Conservation (phyloP, 2,888 invertebrate genomes). For the Cotesia congregata region DNA sequence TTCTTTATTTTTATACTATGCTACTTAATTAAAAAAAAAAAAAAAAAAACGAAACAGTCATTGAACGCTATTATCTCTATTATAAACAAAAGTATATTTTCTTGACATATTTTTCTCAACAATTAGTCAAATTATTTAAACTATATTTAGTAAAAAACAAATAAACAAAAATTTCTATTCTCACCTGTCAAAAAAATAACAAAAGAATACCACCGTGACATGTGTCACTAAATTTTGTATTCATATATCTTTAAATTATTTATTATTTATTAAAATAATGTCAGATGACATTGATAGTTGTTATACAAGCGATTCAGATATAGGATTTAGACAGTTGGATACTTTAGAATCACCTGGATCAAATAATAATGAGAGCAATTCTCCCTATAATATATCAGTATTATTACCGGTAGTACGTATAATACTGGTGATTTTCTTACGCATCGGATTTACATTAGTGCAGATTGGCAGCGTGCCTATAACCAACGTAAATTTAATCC, state of each 20-base stretch:
- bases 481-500: constrained; percentile 64
- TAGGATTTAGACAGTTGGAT: constrained; percentile 18
- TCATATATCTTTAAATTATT: not conserved
- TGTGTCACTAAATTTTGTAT: not conserved
- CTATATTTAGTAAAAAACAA: not conserved
- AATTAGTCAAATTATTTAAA: not conserved
- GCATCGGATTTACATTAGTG: constrained; percentile 62
- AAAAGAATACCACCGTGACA: not conserved
- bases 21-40: too few species aligned
- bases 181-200: not conserved
- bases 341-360: not conserved
- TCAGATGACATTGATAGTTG: constrained; percentile 18
- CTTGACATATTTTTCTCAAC: not conserved
- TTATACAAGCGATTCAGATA: constrained; percentile 4
- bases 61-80: too few species aligned
- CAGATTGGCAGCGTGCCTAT: constrained; percentile 66
- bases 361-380: not conserved
- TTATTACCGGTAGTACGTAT: constrained; percentile 42
- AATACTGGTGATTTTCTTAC: constrained; percentile 57
- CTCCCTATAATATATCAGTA: not conserved
- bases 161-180: not conserved
- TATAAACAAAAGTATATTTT: too few species aligned
- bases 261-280: constrained; percentile 35
- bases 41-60: too few species aligned
- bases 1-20: too few species aligned